A percentile compares a stretch with the other conserved stretches of the same genome.
Conservation (phyloP, 2,113 vertebrate species). For the Globicephala melas region DNA sequence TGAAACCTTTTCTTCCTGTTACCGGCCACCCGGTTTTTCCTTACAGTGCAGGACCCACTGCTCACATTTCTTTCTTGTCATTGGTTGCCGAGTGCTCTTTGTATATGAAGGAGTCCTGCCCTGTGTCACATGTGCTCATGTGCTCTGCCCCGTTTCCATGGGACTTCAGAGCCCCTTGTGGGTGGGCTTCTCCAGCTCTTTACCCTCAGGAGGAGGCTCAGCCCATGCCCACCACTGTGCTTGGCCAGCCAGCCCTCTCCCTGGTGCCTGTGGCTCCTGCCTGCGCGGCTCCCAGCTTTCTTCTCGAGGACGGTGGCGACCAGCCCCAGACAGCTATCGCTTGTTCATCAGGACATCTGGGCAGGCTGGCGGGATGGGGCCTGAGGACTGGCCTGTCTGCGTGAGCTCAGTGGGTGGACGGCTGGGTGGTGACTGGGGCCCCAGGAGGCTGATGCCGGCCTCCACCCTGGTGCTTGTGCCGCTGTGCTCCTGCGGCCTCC, state of each 20-base stretch:
- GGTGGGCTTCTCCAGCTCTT: no score
- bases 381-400: background rate
- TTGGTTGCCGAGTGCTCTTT: background rate
- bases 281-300: background rate
- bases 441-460: background rate
- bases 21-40: background rate
- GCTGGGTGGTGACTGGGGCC: rapidly evolving
- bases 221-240: no score
- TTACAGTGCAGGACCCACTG: background rate
- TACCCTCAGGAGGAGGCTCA: no score
- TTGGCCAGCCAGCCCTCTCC: no score
- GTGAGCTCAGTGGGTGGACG: background rate
- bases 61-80: background rate
- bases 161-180: background rate
- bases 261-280: no score
- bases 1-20: background rate
- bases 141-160: background rate
- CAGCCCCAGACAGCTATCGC: rapidly evolving
- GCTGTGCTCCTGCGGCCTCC: background rate
- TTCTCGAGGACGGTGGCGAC: rapidly evolving
- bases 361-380: background rate
- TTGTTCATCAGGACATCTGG: no score
- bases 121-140: background rate
- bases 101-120: background rate
- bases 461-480: background rate